A percentile compares a stretch with the other conserved stretches of the same genome.
Conservation (phyloP, 2,797 vertebrate genomes). For the Chaunax sp. region DNA sequence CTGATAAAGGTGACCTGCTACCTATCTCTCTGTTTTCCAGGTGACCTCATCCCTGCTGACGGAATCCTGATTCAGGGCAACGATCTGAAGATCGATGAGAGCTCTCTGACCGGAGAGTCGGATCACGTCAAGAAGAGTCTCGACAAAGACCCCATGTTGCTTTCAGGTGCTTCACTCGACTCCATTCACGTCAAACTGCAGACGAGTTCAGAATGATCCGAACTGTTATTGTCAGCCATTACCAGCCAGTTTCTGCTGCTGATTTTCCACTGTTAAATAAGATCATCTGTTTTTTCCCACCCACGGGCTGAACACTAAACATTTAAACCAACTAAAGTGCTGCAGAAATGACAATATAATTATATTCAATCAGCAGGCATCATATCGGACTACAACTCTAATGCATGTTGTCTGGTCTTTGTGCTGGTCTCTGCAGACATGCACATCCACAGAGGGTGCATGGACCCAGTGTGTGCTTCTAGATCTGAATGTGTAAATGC, state of each 20-base stretch:
- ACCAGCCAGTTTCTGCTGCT: background rate
- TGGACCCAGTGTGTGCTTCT: too few relatives aligned
- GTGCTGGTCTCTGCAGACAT: too few relatives aligned
- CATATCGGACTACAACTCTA: too few relatives aligned
- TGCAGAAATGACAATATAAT: too few relatives aligned
- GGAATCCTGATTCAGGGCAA: conserved; percentile 96
- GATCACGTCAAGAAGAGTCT: conserved; percentile 96
- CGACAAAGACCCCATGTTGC: conserved; percentile 94
- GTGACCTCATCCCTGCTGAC: conserved; percentile 96
- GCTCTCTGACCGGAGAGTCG: conserved; percentile 96
- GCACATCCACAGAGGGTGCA: too few relatives aligned
- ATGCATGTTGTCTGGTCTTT: too few relatives aligned
- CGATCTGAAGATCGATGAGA: conserved; percentile 97
- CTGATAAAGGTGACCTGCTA: background rate
- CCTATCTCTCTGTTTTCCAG: conserved; percentile 73
- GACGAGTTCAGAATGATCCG: conserved; percentile 20
- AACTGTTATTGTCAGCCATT: background rate
- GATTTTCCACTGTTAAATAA: background rate
- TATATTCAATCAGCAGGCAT: too few relatives aligned
- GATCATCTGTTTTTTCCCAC: background rate
- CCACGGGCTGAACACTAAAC: background rate
- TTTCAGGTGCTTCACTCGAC: conserved; percentile 87
- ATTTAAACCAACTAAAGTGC: background rate
- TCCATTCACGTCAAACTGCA: conserved; percentile 8
- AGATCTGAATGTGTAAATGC: too few relatives aligned